Conservation (phyloP, 2,113 vertebrate species). For the Mesembrinibis cayennensis region DNA sequence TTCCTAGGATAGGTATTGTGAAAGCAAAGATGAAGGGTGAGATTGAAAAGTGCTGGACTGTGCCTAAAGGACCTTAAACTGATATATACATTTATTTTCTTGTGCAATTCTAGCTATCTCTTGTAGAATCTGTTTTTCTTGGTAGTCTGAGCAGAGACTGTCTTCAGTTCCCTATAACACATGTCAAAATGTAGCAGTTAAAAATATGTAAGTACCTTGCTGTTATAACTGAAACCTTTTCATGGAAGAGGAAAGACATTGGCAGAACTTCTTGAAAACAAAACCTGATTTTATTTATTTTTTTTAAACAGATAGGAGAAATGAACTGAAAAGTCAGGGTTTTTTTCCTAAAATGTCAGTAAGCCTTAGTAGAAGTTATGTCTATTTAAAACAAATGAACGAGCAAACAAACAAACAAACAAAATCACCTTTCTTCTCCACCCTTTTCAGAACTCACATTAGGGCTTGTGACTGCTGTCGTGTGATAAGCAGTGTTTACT, state of each 20-base stretch:
- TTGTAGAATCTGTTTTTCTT: neutral
- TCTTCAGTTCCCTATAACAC: neutral
- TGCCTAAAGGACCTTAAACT: neutral
- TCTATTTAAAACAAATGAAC: neutral
- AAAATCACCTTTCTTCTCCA: neutral
- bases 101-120: neutral
- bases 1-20: neutral
- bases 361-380: neutral
- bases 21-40: neutral
- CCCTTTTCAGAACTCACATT: neutral
- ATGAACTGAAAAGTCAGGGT: neutral
- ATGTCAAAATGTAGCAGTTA: neutral
- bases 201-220: neutral
- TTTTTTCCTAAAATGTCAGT: neutral
- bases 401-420: neutral
- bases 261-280: neutral
- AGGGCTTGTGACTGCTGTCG: neutral
- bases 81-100: neutral
- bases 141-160: neutral
- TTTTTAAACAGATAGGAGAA: neutral
- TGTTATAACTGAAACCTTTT: neutral
- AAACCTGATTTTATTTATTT: neutral
- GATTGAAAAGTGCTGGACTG: neutral
- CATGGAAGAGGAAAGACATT: neutral
- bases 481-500: neutral